These are phyloP conservation scores for Eupeodes corollae DNA, from an alignment of 1,140 invertebrate genomes.

Conservation along the genomic window DNA sequence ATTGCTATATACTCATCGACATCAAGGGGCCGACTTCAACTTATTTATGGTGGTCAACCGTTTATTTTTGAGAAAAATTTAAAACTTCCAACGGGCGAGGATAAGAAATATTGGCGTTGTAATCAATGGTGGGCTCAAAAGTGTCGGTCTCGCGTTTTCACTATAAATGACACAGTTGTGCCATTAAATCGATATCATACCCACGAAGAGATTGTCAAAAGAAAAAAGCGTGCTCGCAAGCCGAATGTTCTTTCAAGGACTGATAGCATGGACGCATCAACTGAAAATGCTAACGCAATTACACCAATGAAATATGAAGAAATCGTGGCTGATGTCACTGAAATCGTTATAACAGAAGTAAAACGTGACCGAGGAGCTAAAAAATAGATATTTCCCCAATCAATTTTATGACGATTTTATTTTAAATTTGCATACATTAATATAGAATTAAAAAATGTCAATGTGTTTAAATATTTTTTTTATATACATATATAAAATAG, in stretches of 20 bases:
- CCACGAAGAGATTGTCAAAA: constrained; percentile 33
- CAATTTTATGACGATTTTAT: no score
- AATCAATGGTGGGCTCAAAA: constrained; percentile 38
- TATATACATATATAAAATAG: no score
- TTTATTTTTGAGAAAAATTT: constrained; percentile 35
- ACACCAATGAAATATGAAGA: constrained; percentile 31
- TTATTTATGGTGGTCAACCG: constrained; percentile 35
- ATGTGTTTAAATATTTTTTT: no score
- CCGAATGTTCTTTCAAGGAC: no score
- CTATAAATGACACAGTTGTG: constrained; percentile 30
- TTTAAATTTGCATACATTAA: no score
- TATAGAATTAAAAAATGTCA: no score
- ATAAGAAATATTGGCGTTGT: constrained; percentile 35
- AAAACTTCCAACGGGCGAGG: constrained; percentile 28
- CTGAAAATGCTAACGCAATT: neutral
- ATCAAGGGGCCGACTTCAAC: constrained; percentile 30
- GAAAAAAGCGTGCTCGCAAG: constrained; percentile 27
- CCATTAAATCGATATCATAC: constrained; percentile 34
- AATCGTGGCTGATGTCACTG: constrained; percentile 32
- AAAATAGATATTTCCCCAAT: no score
- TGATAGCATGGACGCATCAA: no score
- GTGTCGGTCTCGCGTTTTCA: constrained; percentile 33
- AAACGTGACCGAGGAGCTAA: no score
- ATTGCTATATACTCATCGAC: constrained; percentile 32
- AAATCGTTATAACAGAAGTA: constrained; percentile 4